A percentile compares a stretch with the other conserved stretches of the same genome.
Evolutionary conservation across 2,797 vertebrate genomes (phyloP).

Genomic region (Oophaga sylvatica): DNA sequence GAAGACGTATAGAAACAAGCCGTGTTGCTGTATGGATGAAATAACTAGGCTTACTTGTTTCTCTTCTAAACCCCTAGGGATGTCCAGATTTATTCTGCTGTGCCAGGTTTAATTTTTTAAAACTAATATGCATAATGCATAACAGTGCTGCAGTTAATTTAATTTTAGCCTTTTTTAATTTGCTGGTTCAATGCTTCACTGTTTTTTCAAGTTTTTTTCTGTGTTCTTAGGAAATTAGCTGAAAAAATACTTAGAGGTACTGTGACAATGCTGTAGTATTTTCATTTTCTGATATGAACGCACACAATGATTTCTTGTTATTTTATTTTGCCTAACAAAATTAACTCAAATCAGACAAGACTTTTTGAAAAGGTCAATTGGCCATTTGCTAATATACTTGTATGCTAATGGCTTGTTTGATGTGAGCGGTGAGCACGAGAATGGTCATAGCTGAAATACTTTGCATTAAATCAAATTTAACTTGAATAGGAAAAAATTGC

Average conservation of each 20-base stretch:
- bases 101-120: conserved; percentile 69
- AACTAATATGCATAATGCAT: conserved; percentile 68
- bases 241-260: conserved; percentile 21
- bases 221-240: conserved; percentile 62
- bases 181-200: conserved; percentile 64
- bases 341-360: conserved; percentile 64
- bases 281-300: conserved; percentile 58
- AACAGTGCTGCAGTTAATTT: conserved; percentile 67
- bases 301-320: conserved; percentile 59
- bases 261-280: conserved; percentile 51
- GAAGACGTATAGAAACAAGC: conserved; percentile 11
- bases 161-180: conserved; percentile 68
- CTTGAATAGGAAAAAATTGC: conserved; percentile 64
- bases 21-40: conserved; percentile 15
- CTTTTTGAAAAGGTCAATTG: conserved; percentile 69
- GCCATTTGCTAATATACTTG: conserved; percentile 59
- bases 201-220: conserved; percentile 61
- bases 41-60: conserved; percentile 32
- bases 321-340: conserved; percentile 66
- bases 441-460: conserved; percentile 64
- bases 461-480: conserved; percentile 67
- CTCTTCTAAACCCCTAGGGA: conserved; percentile 56
- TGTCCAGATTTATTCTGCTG: conserved; percentile 66
- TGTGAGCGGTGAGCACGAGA: conserved; percentile 65
- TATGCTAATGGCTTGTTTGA: conserved; percentile 66